Conservation (phyloP, 1,140 invertebrate genomes). For the Calliphora vicina region DNA sequence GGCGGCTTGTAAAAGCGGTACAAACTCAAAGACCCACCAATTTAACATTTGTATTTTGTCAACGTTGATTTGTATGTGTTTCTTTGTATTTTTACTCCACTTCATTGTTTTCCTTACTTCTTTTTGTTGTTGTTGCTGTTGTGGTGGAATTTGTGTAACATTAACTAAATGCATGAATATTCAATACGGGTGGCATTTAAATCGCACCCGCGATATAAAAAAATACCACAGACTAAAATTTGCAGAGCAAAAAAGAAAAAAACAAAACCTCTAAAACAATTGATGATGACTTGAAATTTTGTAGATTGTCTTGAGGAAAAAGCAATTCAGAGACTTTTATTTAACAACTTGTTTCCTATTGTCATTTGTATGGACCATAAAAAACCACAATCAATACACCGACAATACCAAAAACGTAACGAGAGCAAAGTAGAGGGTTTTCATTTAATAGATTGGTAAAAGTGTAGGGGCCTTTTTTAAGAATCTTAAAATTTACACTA, state of each 20-base stretch:
- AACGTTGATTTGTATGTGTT: neutral
- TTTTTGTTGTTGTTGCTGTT: too few relatives aligned
- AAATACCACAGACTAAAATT: neutral
- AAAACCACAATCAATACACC: neutral
- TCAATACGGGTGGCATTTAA: conserved; percentile 32
- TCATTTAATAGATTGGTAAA: too few relatives aligned
- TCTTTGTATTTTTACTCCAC: neutral
- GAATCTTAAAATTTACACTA: too few relatives aligned
- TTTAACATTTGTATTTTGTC: neutral
- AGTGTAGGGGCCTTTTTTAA: too few relatives aligned
- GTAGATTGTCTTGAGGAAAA: neutral
- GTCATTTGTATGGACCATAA: neutral
- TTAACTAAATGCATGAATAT: neutral
- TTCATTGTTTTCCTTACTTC: neutral
- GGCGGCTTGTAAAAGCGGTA: neutral
- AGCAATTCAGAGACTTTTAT: neutral
- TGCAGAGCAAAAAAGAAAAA: neutral
- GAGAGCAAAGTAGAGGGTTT: too few relatives aligned
- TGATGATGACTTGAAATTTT: neutral
- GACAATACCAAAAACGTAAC: neutral
- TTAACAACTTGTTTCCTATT: conserved; percentile 32
- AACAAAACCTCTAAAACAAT: neutral
- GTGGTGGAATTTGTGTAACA: neutral
- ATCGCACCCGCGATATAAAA: conserved; percentile 26
- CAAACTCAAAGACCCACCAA: neutral